Evolutionary conservation across 2,113 vertebrate species (phyloP).

Genomic region (Cyanoramphus novaezelandiae): DNA sequence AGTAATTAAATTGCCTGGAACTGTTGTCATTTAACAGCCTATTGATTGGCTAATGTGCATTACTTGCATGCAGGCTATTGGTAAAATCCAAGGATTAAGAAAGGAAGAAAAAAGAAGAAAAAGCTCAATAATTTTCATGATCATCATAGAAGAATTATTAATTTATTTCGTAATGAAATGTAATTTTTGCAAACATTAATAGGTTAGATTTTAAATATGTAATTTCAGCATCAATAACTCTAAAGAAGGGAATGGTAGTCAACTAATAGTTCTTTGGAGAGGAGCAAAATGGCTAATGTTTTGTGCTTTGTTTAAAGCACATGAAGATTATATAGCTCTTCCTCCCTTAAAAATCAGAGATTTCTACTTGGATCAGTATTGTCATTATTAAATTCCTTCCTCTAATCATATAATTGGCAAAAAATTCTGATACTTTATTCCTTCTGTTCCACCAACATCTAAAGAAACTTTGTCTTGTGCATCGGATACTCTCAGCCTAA

Average conservation of each 20-base stretch:
- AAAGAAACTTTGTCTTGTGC: neutral
- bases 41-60: conserved; percentile 99
- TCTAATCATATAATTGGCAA: neutral
- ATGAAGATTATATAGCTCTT: neutral
- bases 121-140: conserved; percentile 34
- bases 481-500: neutral
- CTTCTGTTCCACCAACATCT: neutral
- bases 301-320: neutral
- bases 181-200: conserved; percentile 18
- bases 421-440: neutral
- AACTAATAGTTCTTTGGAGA: neutral
- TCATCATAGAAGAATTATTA: conserved; percentile 17
- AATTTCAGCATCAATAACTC: neutral
- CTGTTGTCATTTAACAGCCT: conserved; percentile 95
- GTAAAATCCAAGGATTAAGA: conserved; percentile 87
- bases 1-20: conserved; percentile 94
- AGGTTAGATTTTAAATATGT: neutral
- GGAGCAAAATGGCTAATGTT: neutral
- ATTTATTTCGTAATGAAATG: conserved; percentile 26
- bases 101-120: conserved; percentile 41
- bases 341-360: neutral
- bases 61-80: conserved; percentile 79
- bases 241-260: neutral
- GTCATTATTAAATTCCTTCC: neutral
- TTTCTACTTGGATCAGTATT: neutral